Conservation (phyloP, 2,888 invertebrate genomes). For the Patella caerulea region DNA sequence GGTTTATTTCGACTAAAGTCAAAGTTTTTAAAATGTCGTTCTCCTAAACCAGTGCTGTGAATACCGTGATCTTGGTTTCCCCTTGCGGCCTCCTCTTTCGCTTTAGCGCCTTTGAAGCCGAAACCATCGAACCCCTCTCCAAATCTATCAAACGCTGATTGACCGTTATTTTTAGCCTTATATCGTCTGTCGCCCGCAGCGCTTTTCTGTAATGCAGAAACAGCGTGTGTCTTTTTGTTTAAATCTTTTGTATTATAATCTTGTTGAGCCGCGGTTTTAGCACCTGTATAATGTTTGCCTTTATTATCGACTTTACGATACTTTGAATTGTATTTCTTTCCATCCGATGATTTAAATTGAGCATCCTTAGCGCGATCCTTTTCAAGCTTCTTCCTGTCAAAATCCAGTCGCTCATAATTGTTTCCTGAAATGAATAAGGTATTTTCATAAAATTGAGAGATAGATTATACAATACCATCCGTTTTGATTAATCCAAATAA, state of each 20-base stretch:
- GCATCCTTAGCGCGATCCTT: background rate
- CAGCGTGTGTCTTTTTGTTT: background rate
- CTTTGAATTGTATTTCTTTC: background rate
- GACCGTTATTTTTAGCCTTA: background rate
- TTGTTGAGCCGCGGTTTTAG: background rate
- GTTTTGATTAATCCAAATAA: too few relatives aligned
- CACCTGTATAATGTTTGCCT: background rate
- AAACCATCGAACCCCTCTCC: background rate
- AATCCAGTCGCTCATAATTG: conserved; percentile 10
- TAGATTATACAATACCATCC: too few relatives aligned
- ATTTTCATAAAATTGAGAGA: too few relatives aligned
- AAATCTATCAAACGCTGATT: background rate
- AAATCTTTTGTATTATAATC: background rate
- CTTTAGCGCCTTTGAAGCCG: background rate
- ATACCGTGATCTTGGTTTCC: background rate
- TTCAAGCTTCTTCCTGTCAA: conserved; percentile 3
- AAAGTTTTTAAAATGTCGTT: too few relatives aligned
- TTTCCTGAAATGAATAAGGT: background rate
- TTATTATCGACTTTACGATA: background rate
- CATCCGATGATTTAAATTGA: background rate
- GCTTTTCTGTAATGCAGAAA: too few relatives aligned
- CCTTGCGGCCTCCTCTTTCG: background rate
- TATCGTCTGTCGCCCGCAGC: background rate
- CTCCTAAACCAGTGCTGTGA: too few relatives aligned
- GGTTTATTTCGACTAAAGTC: too few relatives aligned